phyloP scores from a whole-genome alignment of 2,113 vertebrate species.

The Lophochroa leadbeateri region DNA sequence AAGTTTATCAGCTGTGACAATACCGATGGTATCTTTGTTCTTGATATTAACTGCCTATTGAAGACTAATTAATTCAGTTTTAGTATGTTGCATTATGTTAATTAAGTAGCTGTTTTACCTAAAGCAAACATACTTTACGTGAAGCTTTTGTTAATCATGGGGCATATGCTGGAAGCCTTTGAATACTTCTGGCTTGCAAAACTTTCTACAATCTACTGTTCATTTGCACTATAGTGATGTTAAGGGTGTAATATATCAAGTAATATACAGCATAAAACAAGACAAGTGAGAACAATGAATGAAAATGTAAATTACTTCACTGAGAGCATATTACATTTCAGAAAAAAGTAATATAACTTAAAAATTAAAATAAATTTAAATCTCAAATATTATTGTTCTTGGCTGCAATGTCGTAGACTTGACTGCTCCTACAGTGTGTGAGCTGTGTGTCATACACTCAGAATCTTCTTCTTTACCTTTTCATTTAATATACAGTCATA shows the following conservation, averaged over 20 bases:
- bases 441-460: background rate
- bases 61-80: background rate
- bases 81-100: background rate
- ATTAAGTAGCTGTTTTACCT: background rate
- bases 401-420: background rate
- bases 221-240: background rate
- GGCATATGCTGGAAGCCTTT: background rate
- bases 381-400: background rate
- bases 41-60: background rate
- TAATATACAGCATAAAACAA: background rate
- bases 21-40: background rate
- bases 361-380: background rate
- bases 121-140: background rate
- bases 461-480: background rate
- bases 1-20: background rate
- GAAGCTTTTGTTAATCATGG: background rate
- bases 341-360: background rate
- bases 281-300: background rate
- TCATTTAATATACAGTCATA: background rate
- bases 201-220: background rate
- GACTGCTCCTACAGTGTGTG: background rate
- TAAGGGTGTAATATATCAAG: background rate
- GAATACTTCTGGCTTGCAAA: background rate
- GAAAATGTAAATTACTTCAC: slow-evolving; percentile 15
- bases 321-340: background rate